These are phyloP conservation scores for Drosophila pallidifrons DNA, from an alignment of 1,140 invertebrate species.

Conservation along the genomic window DNA sequence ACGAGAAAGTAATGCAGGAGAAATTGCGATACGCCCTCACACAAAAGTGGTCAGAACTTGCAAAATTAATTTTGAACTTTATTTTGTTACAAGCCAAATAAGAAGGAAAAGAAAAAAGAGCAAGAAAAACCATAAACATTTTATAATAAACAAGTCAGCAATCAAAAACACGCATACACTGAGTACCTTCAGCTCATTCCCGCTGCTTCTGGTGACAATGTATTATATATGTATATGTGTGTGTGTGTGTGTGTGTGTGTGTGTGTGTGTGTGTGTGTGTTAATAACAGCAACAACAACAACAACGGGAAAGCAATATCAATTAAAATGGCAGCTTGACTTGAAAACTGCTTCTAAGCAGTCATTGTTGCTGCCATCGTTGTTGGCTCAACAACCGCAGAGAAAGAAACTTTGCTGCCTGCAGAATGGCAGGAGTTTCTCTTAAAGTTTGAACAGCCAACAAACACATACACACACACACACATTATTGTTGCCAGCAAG, in stretches of 20 bases:
- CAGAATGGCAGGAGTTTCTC: slow-evolving; percentile 34
- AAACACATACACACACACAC: slow-evolving; percentile 1
- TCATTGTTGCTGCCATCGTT: slow-evolving; percentile 36
- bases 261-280: slow-evolving; percentile 17
- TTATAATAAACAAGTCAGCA: slow-evolving; percentile 75
- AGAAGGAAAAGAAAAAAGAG: slow-evolving; percentile 37
- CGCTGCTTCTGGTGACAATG: slow-evolving; percentile 46
- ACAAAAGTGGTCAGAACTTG: slow-evolving; percentile 69
- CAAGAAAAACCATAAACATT: slow-evolving; percentile 45
- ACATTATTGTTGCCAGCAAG: neutral
- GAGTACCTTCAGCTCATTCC: neutral
- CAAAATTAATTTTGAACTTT: slow-evolving; percentile 81
- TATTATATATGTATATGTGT: slow-evolving; percentile 25
- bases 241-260: slow-evolving; percentile 22
- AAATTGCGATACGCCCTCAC: slow-evolving; percentile 9
- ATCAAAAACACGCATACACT: slow-evolving; percentile 69
- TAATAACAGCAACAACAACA: slow-evolving; percentile 19
- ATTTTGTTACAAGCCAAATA: slow-evolving; percentile 45
- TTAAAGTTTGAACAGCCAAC: slow-evolving; percentile 50
- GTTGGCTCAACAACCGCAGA: slow-evolving; percentile 58
- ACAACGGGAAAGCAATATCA: slow-evolving; percentile 62
- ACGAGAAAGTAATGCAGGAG: slow-evolving; percentile 1
- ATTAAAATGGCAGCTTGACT: slow-evolving; percentile 79
- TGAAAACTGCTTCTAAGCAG: slow-evolving; percentile 61
- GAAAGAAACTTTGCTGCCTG: slow-evolving; percentile 60